Evolutionary conservation across 2,113 vertebrate species (phyloP), one percentile per base, ranked within the genome.

Genomic region (Trematocara marginatum): DNA sequence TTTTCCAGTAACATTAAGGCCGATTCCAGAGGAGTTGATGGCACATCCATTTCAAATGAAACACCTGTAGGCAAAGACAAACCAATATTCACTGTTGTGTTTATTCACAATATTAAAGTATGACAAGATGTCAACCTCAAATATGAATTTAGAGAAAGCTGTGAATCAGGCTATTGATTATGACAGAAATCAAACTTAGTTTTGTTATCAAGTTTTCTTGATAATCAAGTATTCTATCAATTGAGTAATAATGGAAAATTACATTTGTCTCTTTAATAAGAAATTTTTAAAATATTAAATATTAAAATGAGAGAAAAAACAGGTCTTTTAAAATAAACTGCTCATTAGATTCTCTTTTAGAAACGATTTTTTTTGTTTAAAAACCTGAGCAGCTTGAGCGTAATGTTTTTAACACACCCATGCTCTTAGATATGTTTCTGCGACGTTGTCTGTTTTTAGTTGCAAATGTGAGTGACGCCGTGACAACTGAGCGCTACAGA

Each of bases 21-120:
- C 0, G 97, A 97, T 86, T 99, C 98, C 3, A 99, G 93, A 1
- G 98, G 97, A 2, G 96, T 96, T 35, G 95, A 78, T 3, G 95
- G 93, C 0, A 92, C 88, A 38, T 98, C 94, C 18, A 92, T 81
- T 18, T 97, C 97, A 79, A 97, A 97, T 8, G 79, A 91, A 26
- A 95, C 82, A 29, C 97, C 98, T 99, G 88, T 4, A 79, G 18
- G 34, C 1, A 80, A 10, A 82, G 80, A 87, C 12, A 88, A 69
- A 85, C 1, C n/a, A 59, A n/a, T 15, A 35, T 10, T 42, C 7
- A 78, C 5, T 40, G 8, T 4, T 51, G 13, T 76, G 10, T 51
- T 51, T 49, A 51, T 51, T 76, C 16, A 76, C 26, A 76, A 76
- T 49, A 76, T 31, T 29, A 34, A 49, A 76, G 26, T 12, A 76